These are phyloP conservation scores for Zophobas morio DNA, from an alignment of 1,140 invertebrate genomes.

Conservation along the genomic window DNA sequence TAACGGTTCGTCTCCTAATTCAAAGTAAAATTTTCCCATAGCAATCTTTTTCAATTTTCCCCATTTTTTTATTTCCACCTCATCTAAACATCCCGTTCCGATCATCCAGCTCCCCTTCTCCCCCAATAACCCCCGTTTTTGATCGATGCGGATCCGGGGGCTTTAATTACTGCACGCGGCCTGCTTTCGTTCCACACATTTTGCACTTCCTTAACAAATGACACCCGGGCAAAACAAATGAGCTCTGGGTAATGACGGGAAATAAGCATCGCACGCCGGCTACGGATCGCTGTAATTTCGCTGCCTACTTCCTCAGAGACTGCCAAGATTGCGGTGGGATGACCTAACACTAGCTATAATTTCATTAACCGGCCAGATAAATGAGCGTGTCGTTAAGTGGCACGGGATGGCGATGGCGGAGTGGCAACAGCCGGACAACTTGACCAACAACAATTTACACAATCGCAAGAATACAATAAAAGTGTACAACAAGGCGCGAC, in stretches of 20 bases:
- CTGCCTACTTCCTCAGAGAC: conserved; percentile 45
- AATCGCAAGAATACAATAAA: conserved; percentile 56
- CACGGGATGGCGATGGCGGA: conserved; percentile 10
- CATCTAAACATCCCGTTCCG: not conserved
- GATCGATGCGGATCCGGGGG: conserved; percentile 35
- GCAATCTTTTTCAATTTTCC: not conserved
- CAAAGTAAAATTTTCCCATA: not conserved
- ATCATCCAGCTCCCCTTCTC: not conserved
- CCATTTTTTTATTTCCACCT: not conserved
- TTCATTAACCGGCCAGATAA: conserved; percentile 54
- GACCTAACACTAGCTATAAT: conserved; percentile 53
- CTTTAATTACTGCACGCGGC: conserved; percentile 40
- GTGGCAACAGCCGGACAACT: conserved; percentile 47
- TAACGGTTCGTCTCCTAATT: no score
- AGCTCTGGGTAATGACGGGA: conserved; percentile 48
- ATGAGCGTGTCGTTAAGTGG: conserved; percentile 49
- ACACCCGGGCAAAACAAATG: conserved; percentile 48
- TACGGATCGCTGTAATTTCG: conserved; percentile 50
- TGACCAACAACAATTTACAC: conserved; percentile 54
- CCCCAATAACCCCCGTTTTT: conserved; percentile 9
- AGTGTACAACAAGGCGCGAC: conserved; percentile 45
- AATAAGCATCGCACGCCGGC: conserved; percentile 48
- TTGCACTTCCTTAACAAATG: conserved; percentile 49
- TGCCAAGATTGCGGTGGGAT: conserved; percentile 52
- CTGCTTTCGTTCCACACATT: conserved; percentile 46